These are phyloP conservation scores for Bettongia penicillata DNA, from an alignment of 2,113 vertebrate genomes.

Conservation along the genomic window DNA sequence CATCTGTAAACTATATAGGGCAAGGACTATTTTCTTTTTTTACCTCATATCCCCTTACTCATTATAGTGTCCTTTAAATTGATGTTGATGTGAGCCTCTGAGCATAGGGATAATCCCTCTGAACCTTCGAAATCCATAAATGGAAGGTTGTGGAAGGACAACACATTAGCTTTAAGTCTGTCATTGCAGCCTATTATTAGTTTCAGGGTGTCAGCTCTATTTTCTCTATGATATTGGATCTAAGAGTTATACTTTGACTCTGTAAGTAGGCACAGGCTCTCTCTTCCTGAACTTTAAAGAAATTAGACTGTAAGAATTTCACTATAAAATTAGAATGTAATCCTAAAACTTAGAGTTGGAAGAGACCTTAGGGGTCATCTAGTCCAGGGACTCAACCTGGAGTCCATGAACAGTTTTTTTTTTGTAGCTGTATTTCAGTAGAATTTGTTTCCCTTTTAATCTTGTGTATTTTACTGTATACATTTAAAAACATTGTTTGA, in stretches of 20 bases:
- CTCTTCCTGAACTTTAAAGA: conserved; percentile 34
- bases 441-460: background rate
- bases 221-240: background rate
- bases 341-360: background rate
- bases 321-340: background rate
- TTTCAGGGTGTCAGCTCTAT: background rate
- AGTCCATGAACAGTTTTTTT: background rate
- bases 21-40: background rate
- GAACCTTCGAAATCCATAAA: background rate
- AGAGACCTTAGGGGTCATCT: background rate
- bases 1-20: background rate
- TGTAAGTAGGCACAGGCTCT: background rate
- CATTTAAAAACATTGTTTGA: background rate
- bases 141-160: background rate
- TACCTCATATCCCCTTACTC: background rate
- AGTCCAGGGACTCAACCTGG: background rate
- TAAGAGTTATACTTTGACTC: background rate
- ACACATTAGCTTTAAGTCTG: background rate
- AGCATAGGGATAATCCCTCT: background rate
- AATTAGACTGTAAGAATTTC: background rate
- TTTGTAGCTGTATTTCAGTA: background rate
- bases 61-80: background rate
- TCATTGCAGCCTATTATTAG: background rate
- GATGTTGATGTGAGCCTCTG: background rate
- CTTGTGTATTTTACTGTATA: background rate